A percentile compares a stretch with the other conserved stretches of the same genome.
Conservation (phyloP, 2,113 vertebrate genomes). For the Chaetorhynchus papuensis region DNA sequence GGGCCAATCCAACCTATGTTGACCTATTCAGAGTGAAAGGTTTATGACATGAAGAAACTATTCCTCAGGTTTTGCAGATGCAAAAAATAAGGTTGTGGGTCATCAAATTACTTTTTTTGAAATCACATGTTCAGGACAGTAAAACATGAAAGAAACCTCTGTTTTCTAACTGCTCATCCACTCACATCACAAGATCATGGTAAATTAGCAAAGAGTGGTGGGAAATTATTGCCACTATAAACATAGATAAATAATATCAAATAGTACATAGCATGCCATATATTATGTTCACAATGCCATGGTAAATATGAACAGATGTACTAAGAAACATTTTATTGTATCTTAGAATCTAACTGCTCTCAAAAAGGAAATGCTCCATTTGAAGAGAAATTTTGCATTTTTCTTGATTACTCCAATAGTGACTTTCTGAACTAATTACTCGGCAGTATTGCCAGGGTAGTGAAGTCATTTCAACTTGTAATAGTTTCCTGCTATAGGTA, state of each 20-base stretch:
- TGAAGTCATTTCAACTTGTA: background rate
- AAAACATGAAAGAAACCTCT: background rate
- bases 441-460: background rate
- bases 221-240: background rate
- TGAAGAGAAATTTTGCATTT: background rate
- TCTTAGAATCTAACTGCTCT: background rate
- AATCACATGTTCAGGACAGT: background rate
- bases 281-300: background rate
- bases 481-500: background rate
- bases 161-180: background rate
- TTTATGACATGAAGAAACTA: background rate
- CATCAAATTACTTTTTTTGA: background rate
- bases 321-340: background rate
- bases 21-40: background rate
- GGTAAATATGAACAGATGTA: background rate
- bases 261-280: background rate
- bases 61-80: background rate
- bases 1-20: background rate
- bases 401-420: background rate
- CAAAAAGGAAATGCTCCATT: background rate
- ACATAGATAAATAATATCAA: background rate
- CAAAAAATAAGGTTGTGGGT: background rate
- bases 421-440: background rate
- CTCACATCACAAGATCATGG: background rate
- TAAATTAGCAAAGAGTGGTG: background rate